A percentile compares a stretch with the other conserved stretches of the same genome.
Conservation (phyloP, 1,140 invertebrate species). For the Melipona quadrifasciata region DNA sequence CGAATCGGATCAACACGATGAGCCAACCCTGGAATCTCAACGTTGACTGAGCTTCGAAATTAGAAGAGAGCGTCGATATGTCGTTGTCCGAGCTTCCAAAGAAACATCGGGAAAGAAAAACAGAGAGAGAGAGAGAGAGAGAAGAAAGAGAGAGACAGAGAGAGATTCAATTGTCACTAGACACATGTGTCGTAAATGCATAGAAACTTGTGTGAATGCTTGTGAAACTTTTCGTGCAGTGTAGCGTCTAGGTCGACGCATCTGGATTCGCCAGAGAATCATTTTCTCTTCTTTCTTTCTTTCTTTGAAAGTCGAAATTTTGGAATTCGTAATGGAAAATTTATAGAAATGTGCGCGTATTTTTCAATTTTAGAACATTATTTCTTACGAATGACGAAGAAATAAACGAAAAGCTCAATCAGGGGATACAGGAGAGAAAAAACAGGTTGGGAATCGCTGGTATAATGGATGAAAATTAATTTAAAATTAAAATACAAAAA, state of each 20-base stretch:
- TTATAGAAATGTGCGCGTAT: neutral
- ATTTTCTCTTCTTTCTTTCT: neutral
- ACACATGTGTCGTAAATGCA: slow-evolving; percentile 6
- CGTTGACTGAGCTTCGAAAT: slow-evolving; percentile 32
- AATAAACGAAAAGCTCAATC: no score
- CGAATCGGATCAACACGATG: neutral
- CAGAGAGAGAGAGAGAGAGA: neutral
- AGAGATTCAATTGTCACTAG: neutral
- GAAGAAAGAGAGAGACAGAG: neutral
- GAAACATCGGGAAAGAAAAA: slow-evolving; percentile 7
- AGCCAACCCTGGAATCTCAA: neutral
- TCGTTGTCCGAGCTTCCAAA: slow-evolving; percentile 26
- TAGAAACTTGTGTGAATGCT: neutral
- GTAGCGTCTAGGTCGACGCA: neutral
- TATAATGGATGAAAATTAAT: no score
- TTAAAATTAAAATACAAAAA: no score
- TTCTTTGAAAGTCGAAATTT: neutral
- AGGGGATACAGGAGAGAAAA: no score
- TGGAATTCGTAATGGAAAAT: neutral
- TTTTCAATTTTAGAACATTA: neutral
- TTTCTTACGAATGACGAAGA: neutral
- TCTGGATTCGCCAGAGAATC: neutral
- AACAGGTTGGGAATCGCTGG: no score
- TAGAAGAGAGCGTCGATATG: neutral
- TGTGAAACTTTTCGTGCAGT: neutral